Evolutionary conservation across 1,140 invertebrate species (phyloP).

Genomic region (Dendroctonus valens): DNA sequence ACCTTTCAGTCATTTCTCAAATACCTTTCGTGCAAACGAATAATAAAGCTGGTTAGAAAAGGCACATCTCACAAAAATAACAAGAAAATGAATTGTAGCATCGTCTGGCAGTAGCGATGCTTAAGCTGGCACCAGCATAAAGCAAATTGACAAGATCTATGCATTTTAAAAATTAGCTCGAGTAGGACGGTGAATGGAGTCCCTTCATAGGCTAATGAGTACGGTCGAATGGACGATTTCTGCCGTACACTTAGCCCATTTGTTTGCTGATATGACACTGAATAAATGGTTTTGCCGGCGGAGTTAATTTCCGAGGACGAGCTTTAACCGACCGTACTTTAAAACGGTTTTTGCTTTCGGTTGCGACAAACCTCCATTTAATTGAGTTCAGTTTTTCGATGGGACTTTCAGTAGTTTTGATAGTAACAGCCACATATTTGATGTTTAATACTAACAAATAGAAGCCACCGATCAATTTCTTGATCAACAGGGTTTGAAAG

Average conservation of each 20-base stretch:
- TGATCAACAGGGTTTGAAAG: too few species aligned
- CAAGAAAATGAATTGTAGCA: too few species aligned
- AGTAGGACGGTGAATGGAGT: slow-evolving; percentile 42
- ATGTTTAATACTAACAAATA: too few species aligned
- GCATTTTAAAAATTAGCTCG: slow-evolving; percentile 50
- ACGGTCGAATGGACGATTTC: slow-evolving; percentile 42
- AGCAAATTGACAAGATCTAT: slow-evolving; percentile 21
- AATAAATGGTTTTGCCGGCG: slow-evolving; percentile 42
- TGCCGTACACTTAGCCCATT: slow-evolving; percentile 44
- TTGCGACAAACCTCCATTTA: slow-evolving; percentile 14
- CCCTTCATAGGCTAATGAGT: slow-evolving; percentile 49
- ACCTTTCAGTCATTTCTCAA: too few species aligned
- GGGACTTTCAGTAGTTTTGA: too few species aligned
- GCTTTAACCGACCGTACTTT: slow-evolving; percentile 25
- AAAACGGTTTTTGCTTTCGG: slow-evolving; percentile 28
- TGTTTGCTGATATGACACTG: slow-evolving; percentile 46
- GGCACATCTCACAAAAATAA: too few species aligned
- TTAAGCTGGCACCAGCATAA: slow-evolving; percentile 27
- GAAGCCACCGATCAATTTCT: too few species aligned
- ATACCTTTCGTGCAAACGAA: background rate
- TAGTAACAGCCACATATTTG: too few species aligned
- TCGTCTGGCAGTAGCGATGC: background rate
- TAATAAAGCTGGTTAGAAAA: too few species aligned
- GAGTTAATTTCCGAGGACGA: slow-evolving; percentile 28
- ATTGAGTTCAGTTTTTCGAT: background rate